These are phyloP conservation scores for Oxystoma pomonae DNA, from an alignment of 2,888 invertebrate species.

Conservation along the genomic window DNA sequence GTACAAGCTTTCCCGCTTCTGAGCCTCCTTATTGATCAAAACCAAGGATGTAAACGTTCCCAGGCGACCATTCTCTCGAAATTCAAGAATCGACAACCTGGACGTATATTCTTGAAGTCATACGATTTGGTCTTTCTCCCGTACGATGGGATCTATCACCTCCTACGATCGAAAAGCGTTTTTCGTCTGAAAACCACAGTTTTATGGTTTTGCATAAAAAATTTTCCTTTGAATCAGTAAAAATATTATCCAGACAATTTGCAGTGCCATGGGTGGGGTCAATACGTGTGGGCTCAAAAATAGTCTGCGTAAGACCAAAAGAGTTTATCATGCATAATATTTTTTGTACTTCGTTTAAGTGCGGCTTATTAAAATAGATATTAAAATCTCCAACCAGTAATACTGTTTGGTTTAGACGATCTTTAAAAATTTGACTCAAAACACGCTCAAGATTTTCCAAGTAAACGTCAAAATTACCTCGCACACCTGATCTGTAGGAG, in stretches of 20 bases:
- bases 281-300: neutral
- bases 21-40: no score
- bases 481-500: neutral
- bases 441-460: neutral
- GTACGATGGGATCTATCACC: no score
- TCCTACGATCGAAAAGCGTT: no score
- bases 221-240: neutral
- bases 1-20: no score
- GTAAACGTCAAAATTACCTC: neutral
- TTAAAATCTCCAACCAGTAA: neutral
- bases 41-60: no score
- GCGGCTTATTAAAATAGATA: neutral
- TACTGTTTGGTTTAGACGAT: neutral
- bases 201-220: neutral
- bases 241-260: neutral
- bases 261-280: neutral
- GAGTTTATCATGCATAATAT: neutral
- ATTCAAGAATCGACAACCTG: no score
- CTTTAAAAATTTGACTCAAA: neutral
- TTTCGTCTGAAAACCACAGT: neutral
- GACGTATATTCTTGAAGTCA: no score
- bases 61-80: no score
- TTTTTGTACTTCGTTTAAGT: neutral
- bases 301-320: neutral
- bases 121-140: no score